A percentile compares a stretch with the other conserved stretches of the same genome.
Conservation (phyloP, 1,140 invertebrate species). For the Drosophila pachea region DNA sequence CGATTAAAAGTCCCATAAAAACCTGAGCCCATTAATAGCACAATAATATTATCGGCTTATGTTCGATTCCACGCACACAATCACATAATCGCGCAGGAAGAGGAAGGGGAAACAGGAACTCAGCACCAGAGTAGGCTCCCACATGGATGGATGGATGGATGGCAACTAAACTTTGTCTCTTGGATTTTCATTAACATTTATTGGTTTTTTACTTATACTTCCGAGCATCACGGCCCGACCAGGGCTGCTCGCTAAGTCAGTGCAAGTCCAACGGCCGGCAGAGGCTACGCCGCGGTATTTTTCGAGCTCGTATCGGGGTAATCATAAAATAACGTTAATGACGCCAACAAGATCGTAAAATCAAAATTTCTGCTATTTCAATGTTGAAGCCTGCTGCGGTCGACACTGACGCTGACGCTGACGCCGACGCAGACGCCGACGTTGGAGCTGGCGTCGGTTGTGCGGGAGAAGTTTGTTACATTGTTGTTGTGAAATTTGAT, state of each 20-base stretch:
- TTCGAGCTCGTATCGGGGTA: slow-evolving; percentile 73
- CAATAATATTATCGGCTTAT: slow-evolving; percentile 78
- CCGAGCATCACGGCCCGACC: slow-evolving; percentile 60
- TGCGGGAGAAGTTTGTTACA: slow-evolving; percentile 32
- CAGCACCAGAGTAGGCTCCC: slow-evolving; percentile 17
- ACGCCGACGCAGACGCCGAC: slow-evolving; percentile 17
- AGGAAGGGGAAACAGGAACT: slow-evolving; percentile 10
- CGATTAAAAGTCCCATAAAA: slow-evolving; percentile 78
- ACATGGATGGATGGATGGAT: slow-evolving; percentile 22
- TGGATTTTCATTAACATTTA: slow-evolving; percentile 78
- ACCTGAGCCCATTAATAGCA: slow-evolving; percentile 74
- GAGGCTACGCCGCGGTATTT: slow-evolving; percentile 61
- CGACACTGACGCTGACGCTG: slow-evolving; percentile 22
- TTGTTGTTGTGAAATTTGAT: slow-evolving; percentile 18
- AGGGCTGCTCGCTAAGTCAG: slow-evolving; percentile 16
- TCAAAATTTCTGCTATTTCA: slow-evolving; percentile 77
- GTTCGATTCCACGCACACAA: slow-evolving; percentile 64
- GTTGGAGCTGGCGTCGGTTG: slow-evolving; percentile 18
- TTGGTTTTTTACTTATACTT: slow-evolving; percentile 76
- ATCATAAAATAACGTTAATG: slow-evolving; percentile 78
- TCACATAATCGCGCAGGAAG: slow-evolving; percentile 14
- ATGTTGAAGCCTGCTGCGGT: slow-evolving; percentile 62
- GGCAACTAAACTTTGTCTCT: slow-evolving; percentile 71
- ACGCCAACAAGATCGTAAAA: slow-evolving; percentile 76
- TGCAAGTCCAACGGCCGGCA: slow-evolving; percentile 48